Percentiles rank a stretch among this genome's conserved stretches.
phyloP scores from a whole-genome alignment of 2,888 invertebrate species.

The Drosophila nigricruria region DNA sequence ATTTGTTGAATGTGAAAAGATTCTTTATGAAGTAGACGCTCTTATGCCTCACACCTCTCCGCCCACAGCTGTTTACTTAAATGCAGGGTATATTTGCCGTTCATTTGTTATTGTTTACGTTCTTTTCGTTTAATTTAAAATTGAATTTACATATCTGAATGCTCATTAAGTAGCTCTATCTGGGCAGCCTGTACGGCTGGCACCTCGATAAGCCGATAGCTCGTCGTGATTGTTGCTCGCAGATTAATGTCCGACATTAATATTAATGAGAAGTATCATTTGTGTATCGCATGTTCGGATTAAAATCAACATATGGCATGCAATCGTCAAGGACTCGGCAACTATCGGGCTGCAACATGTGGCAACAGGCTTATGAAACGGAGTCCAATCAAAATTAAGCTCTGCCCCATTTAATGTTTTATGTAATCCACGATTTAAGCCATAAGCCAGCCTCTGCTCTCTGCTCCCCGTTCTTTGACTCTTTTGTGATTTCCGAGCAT shows the following conservation, averaged over 20 bases:
- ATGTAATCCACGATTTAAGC: constrained; percentile 36
- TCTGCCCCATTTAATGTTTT: constrained; percentile 19
- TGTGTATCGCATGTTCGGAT: constrained; percentile 3
- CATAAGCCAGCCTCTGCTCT: constrained; percentile 32
- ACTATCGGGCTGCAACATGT: constrained; percentile 26
- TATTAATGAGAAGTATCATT: constrained; percentile 20
- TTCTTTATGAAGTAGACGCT: no score
- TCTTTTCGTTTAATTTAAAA: neutral
- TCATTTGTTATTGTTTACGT: constrained; percentile 10
- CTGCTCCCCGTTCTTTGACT: neutral
- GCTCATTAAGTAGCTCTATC: neutral
- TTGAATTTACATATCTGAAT: constrained; percentile 5
- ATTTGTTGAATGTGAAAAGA: neutral
- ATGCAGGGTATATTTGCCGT: neutral
- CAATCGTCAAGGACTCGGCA: neutral
- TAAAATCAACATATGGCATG: constrained; percentile 3
- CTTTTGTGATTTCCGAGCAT: constrained; percentile 16
- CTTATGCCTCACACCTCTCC: no score
- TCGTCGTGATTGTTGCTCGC: neutral
- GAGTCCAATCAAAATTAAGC: constrained; percentile 11
- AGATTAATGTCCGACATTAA: neutral
- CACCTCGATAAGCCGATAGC: neutral
- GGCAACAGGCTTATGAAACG: neutral
- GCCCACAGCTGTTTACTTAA: neutral
- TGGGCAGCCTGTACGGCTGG: neutral